Base-by-base conservation (phyloP, 2,797 vertebrate genomes). In the Pterois miles region DNA sequence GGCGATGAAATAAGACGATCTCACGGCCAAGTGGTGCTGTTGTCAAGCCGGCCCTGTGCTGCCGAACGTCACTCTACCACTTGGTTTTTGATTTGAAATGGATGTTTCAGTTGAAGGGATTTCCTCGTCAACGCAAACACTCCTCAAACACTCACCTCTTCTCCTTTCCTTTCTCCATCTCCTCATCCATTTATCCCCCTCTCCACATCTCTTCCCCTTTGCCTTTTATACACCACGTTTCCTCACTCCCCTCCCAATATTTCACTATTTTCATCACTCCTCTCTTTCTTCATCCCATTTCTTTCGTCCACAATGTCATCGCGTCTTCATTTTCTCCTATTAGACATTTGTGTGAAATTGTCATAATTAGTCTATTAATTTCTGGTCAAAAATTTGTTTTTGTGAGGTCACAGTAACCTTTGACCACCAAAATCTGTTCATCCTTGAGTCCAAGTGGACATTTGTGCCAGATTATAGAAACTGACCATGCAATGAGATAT, bases 51-150 rank as follows among this genome's bases (percentile, higher is more conserved):
- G 50, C 60, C 59, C 40, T 31, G 65, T 12, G 74, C 65, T 60
- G 64, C 76, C 22, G 62, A 74, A 27, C 1, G 10, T 72, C 59
- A 31, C 58, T 64, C 65, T 31, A 33, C 29, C 33, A 16, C 76
- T 74, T 64, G 34, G 38, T 31, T 68, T 75, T 77, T 67, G 8
- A 74, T 78, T 81, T 74, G 40, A 76, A 75, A 79, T 79, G 22
- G 63, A 57, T 65, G 23, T 59, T 63, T 72, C 43, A 50, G 20
- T 46, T 70, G 20, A 74, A 71, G 65, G 52, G 59, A 81, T 71
- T 86, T 85, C 36, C 40, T 40, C n/a, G 2, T 78, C 38, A 70
- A 25, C 14, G 33, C 75, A 76, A 68, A 66, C 53, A 18, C 43
- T 2, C 43, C 25, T 69, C 54, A 4, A 65, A 48, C 8, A 65